Conservation (phyloP, 2,113 vertebrate genomes). For the Erythrolamprus reginae region DNA sequence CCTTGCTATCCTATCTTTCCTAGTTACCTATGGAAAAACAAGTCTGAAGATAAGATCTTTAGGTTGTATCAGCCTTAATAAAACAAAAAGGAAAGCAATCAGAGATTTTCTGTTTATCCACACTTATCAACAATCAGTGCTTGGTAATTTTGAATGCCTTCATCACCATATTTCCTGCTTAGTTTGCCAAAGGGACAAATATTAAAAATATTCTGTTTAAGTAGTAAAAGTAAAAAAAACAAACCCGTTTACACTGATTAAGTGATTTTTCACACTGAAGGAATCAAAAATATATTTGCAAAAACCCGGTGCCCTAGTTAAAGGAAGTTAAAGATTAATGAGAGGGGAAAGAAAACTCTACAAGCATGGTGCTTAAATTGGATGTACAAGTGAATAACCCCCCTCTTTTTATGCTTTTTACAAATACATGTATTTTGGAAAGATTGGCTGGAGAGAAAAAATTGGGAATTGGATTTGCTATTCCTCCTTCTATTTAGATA, state of each 20-base stretch:
- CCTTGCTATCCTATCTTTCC: background rate
- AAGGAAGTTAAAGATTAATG: background rate
- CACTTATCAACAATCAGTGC: background rate
- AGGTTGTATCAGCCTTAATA: background rate
- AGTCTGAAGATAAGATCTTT: background rate
- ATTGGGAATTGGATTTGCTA: background rate
- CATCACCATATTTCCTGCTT: background rate
- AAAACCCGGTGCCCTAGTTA: background rate
- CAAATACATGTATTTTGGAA: background rate
- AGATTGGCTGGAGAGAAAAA: background rate
- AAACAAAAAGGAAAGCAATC: background rate
- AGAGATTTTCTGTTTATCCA: background rate
- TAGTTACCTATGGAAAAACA: conserved; percentile 17
- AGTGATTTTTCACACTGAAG: background rate
- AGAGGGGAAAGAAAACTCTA: background rate
- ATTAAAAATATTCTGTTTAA: background rate
- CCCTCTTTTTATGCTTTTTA: background rate
- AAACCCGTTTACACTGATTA: background rate
- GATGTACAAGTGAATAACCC: background rate
- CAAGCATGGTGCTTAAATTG: background rate
- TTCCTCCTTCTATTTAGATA: background rate
- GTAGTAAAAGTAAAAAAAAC: background rate
- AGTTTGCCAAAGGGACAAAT: background rate
- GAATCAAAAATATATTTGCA: background rate
- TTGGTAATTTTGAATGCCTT: background rate